These are phyloP conservation scores for Desoria tigrina DNA, from an alignment of 2,888 invertebrate species.

Conservation along the genomic window DNA sequence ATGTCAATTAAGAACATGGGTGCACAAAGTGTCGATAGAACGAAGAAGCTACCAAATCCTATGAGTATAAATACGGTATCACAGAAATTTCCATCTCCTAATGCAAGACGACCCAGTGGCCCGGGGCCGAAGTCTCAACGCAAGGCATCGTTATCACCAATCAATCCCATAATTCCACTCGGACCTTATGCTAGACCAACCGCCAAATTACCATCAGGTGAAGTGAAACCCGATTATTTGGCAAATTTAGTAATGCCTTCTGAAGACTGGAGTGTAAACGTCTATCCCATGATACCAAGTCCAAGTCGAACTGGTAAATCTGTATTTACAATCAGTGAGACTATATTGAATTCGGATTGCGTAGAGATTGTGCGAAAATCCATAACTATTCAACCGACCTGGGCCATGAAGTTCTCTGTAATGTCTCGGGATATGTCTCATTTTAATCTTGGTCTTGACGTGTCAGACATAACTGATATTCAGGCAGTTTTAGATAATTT, in stretches of 20 bases:
- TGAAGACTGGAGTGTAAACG: slow-evolving; percentile 24
- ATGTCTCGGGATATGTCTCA: slow-evolving; percentile 5
- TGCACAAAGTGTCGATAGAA: no score
- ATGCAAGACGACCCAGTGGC: no score
- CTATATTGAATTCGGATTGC: slow-evolving; percentile 7
- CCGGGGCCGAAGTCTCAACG: not conserved
- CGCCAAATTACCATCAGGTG: not conserved
- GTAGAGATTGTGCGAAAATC: slow-evolving; percentile 25
- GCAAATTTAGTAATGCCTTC: slow-evolving; percentile 11
- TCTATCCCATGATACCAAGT: not conserved
- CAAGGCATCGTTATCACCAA: not conserved
- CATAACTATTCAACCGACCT: slow-evolving; percentile 11
- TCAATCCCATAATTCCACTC: not conserved
- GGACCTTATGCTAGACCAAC: slow-evolving; percentile 5
- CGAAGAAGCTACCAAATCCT: no score
- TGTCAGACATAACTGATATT: slow-evolving; percentile 15
- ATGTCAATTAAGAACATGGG: no score
- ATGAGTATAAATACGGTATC: no score
- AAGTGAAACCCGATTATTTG: not conserved
- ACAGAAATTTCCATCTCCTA: no score
- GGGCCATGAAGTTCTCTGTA: slow-evolving; percentile 24
- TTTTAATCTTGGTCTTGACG: slow-evolving; percentile 4
- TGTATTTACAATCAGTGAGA: slow-evolving; percentile 22
- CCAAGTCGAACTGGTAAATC: not conserved
- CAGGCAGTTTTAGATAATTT: slow-evolving; percentile 20